Conservation (phyloP, 2,888 invertebrate genomes). For the Sacculina carcini region DNA sequence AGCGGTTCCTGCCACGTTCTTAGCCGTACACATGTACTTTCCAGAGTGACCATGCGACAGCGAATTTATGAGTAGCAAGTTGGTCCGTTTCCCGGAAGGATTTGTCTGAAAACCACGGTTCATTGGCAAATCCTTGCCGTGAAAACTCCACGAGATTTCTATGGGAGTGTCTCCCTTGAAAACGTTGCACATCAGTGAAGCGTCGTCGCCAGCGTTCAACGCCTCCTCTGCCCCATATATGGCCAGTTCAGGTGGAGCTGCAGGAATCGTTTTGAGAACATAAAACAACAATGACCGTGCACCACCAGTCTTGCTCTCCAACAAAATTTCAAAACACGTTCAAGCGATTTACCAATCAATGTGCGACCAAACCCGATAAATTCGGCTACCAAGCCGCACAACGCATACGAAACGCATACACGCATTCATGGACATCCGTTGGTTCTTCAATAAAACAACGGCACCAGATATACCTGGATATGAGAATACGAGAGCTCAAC, state of each 20-base stretch:
- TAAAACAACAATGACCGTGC: too few species aligned
- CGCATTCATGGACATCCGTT: too few species aligned
- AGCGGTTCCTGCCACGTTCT: constrained; percentile 13
- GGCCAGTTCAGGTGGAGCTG: constrained; percentile 40
- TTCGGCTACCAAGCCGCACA: too few species aligned
- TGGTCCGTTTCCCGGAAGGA: constrained; percentile 14
- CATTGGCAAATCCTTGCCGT: constrained; percentile 18
- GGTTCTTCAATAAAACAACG: too few species aligned
- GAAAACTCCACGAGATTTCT: constrained; percentile 20
- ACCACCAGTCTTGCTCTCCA: too few species aligned
- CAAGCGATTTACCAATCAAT: too few species aligned
- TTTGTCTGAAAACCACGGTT: constrained; percentile 10
- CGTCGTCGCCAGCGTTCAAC: constrained; percentile 39
- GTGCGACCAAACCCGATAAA: too few species aligned
- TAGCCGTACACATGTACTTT: constrained; percentile 16
- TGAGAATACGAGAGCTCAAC: too few species aligned
- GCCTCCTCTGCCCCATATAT: constrained; percentile 22
- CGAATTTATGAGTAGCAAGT: constrained; percentile 15
- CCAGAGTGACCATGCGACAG: constrained; percentile 15
- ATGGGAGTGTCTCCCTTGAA: constrained; percentile 22
- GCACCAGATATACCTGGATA: too few species aligned
- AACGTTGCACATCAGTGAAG: constrained; percentile 39
- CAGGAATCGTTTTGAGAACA: too few species aligned
- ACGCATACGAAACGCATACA: too few species aligned
- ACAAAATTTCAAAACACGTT: too few species aligned